Evolutionary conservation across 2,113 vertebrate genomes (phyloP).

Genomic region (Dunckerocampus dactyliophorus): DNA sequence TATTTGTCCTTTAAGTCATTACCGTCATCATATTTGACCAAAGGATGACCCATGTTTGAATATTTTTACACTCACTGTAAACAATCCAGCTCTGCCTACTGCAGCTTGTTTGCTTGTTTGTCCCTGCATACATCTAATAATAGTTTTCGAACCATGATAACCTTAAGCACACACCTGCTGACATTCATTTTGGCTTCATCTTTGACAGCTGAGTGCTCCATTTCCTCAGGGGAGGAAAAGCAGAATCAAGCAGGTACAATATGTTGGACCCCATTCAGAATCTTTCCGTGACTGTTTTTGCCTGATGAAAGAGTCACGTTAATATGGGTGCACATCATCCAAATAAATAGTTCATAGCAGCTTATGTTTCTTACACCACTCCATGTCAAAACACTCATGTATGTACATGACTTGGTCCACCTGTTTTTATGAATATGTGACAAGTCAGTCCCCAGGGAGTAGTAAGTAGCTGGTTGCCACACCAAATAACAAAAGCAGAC

Average conservation of each 20-base stretch:
- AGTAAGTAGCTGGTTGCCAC: slow-evolving; percentile 11
- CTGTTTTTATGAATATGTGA: slow-evolving; percentile 1
- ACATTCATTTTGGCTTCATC: slow-evolving; percentile 41
- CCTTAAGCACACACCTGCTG: slow-evolving; percentile 28
- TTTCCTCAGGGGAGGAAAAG: slow-evolving; percentile 48
- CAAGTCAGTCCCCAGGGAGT: slow-evolving; percentile 12
- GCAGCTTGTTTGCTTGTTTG: not conserved
- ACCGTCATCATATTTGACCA: not conserved
- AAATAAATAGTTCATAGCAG: slow-evolving; percentile 12
- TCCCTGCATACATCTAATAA: not conserved
- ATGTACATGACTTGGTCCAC: not conserved
- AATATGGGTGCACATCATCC: slow-evolving; percentile 28
- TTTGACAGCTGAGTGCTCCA: slow-evolving; percentile 60
- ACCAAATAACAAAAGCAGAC: slow-evolving; percentile 12
- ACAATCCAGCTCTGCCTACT: not conserved
- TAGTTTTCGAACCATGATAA: slow-evolving; percentile 24
- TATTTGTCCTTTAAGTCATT: not conserved
- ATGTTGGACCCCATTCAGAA: slow-evolving; percentile 55
- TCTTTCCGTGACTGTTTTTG: slow-evolving; percentile 49
- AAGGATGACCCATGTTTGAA: not conserved
- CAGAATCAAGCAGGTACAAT: slow-evolving; percentile 54
- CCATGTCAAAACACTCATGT: not conserved
- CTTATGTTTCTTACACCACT: slow-evolving; percentile 1
- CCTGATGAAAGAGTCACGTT: slow-evolving; percentile 50
- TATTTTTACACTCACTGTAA: not conserved